phyloP scores from a whole-genome alignment of 2,113 vertebrate genomes.

The Penelope pileata region DNA sequence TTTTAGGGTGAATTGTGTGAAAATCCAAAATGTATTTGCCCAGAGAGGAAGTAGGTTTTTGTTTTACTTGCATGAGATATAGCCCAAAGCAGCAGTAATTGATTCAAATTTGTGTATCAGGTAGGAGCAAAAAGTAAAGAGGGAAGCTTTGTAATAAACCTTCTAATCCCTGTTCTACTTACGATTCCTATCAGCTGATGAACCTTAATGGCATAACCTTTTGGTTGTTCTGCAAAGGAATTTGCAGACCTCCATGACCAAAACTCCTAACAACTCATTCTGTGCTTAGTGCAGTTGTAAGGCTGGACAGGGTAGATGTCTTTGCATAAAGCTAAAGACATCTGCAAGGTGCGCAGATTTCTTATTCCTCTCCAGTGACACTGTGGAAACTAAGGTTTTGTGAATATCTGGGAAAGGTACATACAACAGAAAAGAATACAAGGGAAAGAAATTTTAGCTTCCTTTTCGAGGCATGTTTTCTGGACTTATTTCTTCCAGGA shows the following conservation, averaged over 20 bases:
- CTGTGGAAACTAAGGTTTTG: background rate
- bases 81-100: background rate
- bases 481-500: background rate
- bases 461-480: background rate
- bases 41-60: background rate
- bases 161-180: background rate
- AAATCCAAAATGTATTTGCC: background rate
- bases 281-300: background rate
- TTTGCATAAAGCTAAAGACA: background rate
- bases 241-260: background rate
- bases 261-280: background rate
- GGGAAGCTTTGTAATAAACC: background rate
- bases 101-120: background rate
- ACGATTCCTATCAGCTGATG: background rate
- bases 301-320: background rate
- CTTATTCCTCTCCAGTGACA: background rate
- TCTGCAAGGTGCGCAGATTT: background rate
- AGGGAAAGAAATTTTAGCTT: background rate
- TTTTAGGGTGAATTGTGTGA: background rate
- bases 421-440: background rate
- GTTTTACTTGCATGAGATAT: background rate
- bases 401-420: background rate
- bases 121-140: background rate
- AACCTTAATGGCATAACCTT: background rate
- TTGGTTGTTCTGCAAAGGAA: background rate